Evolutionary conservation across 2,888 invertebrate species (phyloP), one percentile per base, ranked within the genome.

Genomic region (Heliconius charithonia): DNA sequence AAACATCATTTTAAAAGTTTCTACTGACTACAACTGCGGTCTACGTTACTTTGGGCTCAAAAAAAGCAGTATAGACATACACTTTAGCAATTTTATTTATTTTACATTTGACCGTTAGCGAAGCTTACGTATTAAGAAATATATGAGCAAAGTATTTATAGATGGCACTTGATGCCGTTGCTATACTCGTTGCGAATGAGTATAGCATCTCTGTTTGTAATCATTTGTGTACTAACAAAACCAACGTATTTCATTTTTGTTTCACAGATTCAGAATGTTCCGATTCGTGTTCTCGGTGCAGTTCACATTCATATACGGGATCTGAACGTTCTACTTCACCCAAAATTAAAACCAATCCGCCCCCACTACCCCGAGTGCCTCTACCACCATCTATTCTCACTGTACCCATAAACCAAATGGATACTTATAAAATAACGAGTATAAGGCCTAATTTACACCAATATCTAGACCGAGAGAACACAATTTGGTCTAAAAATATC

Each of bases 221-320:
- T 45, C 45, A 45, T 45, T 45, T 45, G 22, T 56, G 19, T 22
- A 63, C 12, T 4, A 27, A 12, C 27, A 27, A 37, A 69, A 69
- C 2, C 41, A 41, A 37, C 67, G 4, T n/a, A 37, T 45, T 59
- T 2, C 29, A 19, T 25, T 29, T 22, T 56, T 29, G 32, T 29
- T 59, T 91, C 89, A 79, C 94, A 95, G 97, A 96, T 84, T 97
- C 97, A 0, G 96, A 96, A 67, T 97, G 97, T 87, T 97, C 97
- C 0, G 96, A 96, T 74, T 96, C 97, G 0, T 97, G 97, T 22
- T 97, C 97, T 0, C 95, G 96, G 80, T 97, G 97, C 87, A 90
- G 91, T 81, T 92, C 92, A 1, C 87, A 88, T 65, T 88, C 92
- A 1, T 89, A 88, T 59, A 87, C 90, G 4, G 89, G 87, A 56